Base-by-base conservation (phyloP, 2,797 vertebrate genomes). In the Phrynocephalus forsythii region DNA sequence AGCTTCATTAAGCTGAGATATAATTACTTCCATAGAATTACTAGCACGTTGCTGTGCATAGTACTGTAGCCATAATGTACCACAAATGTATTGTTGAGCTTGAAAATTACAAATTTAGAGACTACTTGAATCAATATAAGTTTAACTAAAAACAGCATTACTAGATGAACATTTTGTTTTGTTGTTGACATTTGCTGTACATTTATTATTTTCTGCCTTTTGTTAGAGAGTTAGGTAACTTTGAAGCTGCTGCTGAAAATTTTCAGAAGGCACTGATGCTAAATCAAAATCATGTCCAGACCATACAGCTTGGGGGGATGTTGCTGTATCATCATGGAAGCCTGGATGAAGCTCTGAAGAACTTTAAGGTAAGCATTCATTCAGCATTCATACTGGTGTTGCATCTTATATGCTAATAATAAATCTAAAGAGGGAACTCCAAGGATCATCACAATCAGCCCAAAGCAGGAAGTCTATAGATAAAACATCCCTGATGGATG, bases 251-350 rank as follows among this genome's bases (percentile, higher is more conserved):
- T 1, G 98, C 98, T 87, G 99, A 99, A 93, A 99, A 97, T 94
- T 99, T 99, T 90, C 99, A 99, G 96, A 99, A 98, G 95, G 99
- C 99, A 66, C 96, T 99, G 38, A 95, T 99, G 95, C 93, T 99
- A 90, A 98, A 99, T 95, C 99, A 99, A 94, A 99, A 99, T 94
- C 99, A 99, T 15, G 99, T 99, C 83, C 99, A 99, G 97, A 99
- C 99, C 0, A 97, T 99, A 13, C 99, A 99, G 96, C 97, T 99
- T 26, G 97, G 98, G 48, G 99, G 99, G 73, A 98, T 98, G 97
- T 99, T 99, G 98, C 97, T 99, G 30, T 99, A 99, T 94, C 99
- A 99, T 95, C 99, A 99, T 1, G 99, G 99, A 91, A 99, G 97
- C 48, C 95, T 99, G 90, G 98, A 98, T 88, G 98, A 99, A 91